Evolutionary conservation across 2,888 invertebrate species (phyloP).

Genomic region (Andrena fulva): DNA sequence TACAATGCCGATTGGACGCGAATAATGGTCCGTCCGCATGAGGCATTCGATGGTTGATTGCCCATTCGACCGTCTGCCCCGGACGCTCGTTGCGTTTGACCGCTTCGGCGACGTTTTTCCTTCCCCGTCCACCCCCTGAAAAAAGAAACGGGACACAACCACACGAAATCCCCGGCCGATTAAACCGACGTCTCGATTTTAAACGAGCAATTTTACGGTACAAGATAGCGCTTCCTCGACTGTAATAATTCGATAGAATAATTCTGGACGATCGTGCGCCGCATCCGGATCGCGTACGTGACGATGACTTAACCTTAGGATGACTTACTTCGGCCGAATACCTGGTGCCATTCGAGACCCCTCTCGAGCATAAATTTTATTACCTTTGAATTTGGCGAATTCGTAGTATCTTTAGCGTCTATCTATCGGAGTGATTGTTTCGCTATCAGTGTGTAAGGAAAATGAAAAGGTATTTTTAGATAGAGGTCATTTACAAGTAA

Average conservation of each 20-base stretch:
- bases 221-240: slow-evolving; percentile 46
- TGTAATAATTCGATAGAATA: slow-evolving; percentile 60
- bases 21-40: slow-evolving; percentile 75
- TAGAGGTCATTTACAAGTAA: too few species aligned
- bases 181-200: slow-evolving; percentile 60
- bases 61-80: slow-evolving; percentile 72
- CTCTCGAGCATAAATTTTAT: not conserved
- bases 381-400: not conserved
- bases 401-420: too few species aligned
- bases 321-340: not conserved
- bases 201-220: slow-evolving; percentile 64
- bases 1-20: slow-evolving; percentile 77
- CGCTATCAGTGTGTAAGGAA: too few species aligned
- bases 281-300: slow-evolving; percentile 35
- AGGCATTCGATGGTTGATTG: slow-evolving; percentile 74
- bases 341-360: not conserved
- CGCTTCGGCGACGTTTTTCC: slow-evolving; percentile 66
- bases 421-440: too few species aligned
- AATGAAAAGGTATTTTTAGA: too few species aligned
- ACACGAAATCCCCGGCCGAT: slow-evolving; percentile 50
- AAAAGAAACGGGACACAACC: slow-evolving; percentile 42
- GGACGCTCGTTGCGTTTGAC: slow-evolving; percentile 72
- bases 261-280: slow-evolving; percentile 32
- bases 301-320: slow-evolving; percentile 9
- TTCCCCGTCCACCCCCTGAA: not conserved